Base-by-base conservation (phyloP, 2,797 vertebrate species). In the Lateolabrax maculatus region DNA sequence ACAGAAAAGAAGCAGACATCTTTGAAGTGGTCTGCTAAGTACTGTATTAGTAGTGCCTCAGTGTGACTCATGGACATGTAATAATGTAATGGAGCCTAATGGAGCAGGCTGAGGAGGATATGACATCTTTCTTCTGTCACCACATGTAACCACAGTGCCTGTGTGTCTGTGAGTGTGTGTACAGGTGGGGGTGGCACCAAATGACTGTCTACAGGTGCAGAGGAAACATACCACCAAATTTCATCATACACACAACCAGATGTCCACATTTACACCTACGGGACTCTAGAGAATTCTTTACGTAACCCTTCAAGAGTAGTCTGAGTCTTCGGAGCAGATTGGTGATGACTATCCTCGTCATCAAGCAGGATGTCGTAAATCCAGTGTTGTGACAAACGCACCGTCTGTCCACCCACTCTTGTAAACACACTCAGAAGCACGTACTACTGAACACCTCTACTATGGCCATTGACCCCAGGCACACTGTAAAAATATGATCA, bases 11-110 rank as follows among this genome's bases (percentile, higher is more conserved):
- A 70, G 74, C 74, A 89, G 84, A 83, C 83, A 86, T 90, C 90
- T 93, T 94, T 95, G 91, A 95, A 95, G 94, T 93, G 91, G 91
- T 92, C 60, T 64, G 57, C 60, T 92, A 89, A 94, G 84, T 75
- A 79, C 64, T 75, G 81, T 27, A 87, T 90, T 89, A 87, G 88
- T 79, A 79, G 79, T 84, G 86, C 81, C 83, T 70, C 82, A 80
- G 63, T 56, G 58, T 94, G 93, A 94, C 88, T 93, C 93, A 93
- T 31, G 29, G 69, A 25, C 62, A 85, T 75, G 88, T 88, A 80
- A 90, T 77, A 79, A 75, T 70, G 80, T 89, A 86, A 93, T 77
- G 76, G 83, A 77, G 80, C 18, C 39, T 81, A 89, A 88, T 81
- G 36, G 74, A 78, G 77, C 43, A 71, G 84, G 4, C 74, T 67